Base-by-base conservation (phyloP, 2,797 vertebrate species). In the Lerista edwardsae region DNA sequence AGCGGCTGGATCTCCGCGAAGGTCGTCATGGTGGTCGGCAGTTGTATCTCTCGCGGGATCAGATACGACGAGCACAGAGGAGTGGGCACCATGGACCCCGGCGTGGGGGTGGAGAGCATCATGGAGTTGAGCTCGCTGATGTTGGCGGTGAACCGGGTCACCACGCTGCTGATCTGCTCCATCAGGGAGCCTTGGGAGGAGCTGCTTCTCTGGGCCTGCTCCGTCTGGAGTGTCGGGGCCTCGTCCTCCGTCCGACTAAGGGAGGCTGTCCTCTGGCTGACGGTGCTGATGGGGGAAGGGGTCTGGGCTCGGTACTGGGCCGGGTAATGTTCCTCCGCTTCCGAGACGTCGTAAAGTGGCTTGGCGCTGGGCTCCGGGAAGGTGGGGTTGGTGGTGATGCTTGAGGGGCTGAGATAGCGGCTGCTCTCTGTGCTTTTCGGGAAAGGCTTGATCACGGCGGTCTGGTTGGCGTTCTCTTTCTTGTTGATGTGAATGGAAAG, bases 131-230 rank as follows among this genome's bases (percentile, higher is more conserved):
- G 97, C 94, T 99, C 98, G 0, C 95, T 97, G 95, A 99, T 99
- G 91, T 99, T 99, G 91, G 98, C 98, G 0, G 98, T 98, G 95
- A 99, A 99, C 72, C 98, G 98, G 83, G 97, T 99, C 51, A 99
- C 98, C 83, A 99, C 98, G 0, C 98, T 98, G 93, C 98, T 99
- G 95, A 99, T 99, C 96, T 99, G 98, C 93, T 99, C 98, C 98
- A 99, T 98, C 83, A 99, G 95, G 0, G 98, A 98, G 6, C 97
- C 98, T 95, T 97, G 98, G 2, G 96, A 97, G 8, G 92, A 95
- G 75, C 96, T 96, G 4, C 96, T 96, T 80, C 91, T 71, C 76
- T 96, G 96, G 3, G 96, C 90, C 59, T 95, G 96, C 87, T 98
- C 97, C 0, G 97, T 94, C 67, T 95, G 93, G 79, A 97, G 97